Conservation (phyloP, 2,888 invertebrate genomes). For the Drosophila conformis region DNA sequence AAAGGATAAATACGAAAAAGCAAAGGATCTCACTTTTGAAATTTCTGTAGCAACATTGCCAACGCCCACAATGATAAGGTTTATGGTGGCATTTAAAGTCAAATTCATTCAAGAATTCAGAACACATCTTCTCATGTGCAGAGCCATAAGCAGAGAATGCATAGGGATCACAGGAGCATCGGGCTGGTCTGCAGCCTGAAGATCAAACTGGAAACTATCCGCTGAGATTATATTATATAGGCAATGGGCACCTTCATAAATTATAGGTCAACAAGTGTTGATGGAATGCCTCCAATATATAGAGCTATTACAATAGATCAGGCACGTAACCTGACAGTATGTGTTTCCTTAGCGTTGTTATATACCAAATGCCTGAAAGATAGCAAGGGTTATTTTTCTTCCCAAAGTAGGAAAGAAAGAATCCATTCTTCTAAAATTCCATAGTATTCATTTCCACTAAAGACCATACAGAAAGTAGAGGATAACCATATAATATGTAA, state of each 20-base stretch:
- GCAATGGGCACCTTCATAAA: not conserved
- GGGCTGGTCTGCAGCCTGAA: not conserved
- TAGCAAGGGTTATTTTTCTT: not conserved
- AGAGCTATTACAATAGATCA: not conserved
- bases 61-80: not conserved
- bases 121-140: not conserved
- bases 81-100: not conserved
- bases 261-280: not conserved
- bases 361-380: not conserved
- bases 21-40: not conserved
- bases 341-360: not conserved
- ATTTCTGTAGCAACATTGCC: too few species aligned
- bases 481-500: not conserved
- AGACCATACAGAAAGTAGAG: too few species aligned
- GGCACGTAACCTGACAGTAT: not conserved
- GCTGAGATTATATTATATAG: not conserved
- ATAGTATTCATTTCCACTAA: too few species aligned
- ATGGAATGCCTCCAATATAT: not conserved
- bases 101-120: not conserved
- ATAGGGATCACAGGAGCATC: not conserved
- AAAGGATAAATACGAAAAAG: not conserved
- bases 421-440: not conserved
- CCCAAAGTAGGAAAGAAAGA: not conserved
- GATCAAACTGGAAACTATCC: not conserved
- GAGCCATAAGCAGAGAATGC: not conserved